Conservation (phyloP, 2,888 invertebrate genomes). For the Lasioglossum pauxillum region DNA sequence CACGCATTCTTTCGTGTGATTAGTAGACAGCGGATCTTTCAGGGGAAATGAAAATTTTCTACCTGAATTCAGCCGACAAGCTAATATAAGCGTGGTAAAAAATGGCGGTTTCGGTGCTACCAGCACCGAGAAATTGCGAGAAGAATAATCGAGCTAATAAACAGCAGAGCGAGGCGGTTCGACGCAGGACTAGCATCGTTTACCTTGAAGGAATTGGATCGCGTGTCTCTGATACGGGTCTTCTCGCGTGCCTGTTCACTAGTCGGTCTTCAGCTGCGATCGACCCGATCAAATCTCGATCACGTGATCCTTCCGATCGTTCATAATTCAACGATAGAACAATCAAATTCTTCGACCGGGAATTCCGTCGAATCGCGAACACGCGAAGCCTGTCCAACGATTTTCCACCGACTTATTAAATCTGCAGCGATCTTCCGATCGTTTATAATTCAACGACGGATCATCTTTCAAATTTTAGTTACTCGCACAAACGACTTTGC, state of each 20-base stretch:
- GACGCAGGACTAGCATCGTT: conserved; percentile 27
- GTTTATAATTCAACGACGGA: no score
- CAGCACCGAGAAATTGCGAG: neutral
- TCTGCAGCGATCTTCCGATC: no score
- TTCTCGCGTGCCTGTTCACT: conserved; percentile 50
- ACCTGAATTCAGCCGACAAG: no score
- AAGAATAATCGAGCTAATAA: neutral
- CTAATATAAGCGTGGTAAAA: no score
- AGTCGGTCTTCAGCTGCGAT: conserved; percentile 42
- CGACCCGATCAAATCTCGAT: conserved; percentile 24
- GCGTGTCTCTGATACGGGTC: conserved; percentile 53
- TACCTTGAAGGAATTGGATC: conserved; percentile 65
- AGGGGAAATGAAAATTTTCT: no score
- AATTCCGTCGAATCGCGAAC: neutral
- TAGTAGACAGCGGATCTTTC: no score
- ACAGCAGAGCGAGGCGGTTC: conserved; percentile 6
- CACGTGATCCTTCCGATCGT: conserved; percentile 15
- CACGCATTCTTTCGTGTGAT: no score
- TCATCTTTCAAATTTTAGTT: no score
- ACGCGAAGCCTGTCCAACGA: neutral
- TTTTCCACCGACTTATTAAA: neutral
- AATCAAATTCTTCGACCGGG: neutral
- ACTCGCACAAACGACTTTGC: no score
- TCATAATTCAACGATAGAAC: neutral
- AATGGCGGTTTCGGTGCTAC: no score